Base-by-base conservation (phyloP, 2,113 vertebrate genomes). In the Tretioscincus oriximinensis region DNA sequence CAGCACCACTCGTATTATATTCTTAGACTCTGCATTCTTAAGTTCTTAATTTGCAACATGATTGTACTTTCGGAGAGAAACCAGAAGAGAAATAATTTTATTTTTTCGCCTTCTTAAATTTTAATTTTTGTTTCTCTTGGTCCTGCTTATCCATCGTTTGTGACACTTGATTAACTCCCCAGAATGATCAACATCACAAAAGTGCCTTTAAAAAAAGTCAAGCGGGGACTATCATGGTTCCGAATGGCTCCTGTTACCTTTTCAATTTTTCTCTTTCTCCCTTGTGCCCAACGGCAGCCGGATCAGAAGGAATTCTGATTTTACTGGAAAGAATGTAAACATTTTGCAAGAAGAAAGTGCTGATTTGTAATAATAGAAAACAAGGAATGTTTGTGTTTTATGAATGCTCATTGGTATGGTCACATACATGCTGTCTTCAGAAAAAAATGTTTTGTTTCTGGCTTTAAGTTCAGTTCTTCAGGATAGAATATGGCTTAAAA, bases 191-290 rank as follows among this genome's bases (percentile, higher is more conserved):
- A 65, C 60, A 18, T 60, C 67, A 82, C 61, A 80, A 72, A 20
- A 22, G n/a, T 51, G 12, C 45, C 75, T 81, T 67, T 24, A 51
- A 81, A 47, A 58, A 58, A 54, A 35, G 45, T 69, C 70, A 69
- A 24, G 51, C 24, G 24, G 14, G 29, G n/a, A n/a, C n/a, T n/a
- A n/a, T n/a, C n/a, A n/a, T n/a, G n/a, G n/a, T n/a, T n/a, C n/a
- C n/a, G n/a, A n/a, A n/a, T n/a, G n/a, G n/a, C n/a, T n/a, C n/a
- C n/a, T n/a, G n/a, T n/a, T 69, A 60, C 24, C 9, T 28, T 31
- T 81, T 29, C 66, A 63, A 41, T 47, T 83, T 66, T 61, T 7
- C 54, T 74, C 74, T 73, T 21, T 29, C 47, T 78, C 81, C 78
- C 68, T 54, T 41, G 21, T 68, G 41, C 67, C 41, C 26, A 35